Conservation (phyloP, 2,113 vertebrate species). For the Natator depressus region DNA sequence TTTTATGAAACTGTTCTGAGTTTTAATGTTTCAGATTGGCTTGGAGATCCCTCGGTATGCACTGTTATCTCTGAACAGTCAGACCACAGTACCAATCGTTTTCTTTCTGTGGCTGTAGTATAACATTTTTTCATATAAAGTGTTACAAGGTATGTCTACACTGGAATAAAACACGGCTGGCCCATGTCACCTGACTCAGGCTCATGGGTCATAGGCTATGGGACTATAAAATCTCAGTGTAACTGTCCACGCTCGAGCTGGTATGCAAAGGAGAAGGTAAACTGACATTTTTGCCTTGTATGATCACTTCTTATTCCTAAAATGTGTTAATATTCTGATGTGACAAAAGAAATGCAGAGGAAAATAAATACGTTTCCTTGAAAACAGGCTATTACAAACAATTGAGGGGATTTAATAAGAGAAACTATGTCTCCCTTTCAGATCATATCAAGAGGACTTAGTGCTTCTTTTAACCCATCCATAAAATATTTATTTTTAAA, state of each 20-base stretch:
- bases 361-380: fast-evolving
- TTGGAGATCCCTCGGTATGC: neutral
- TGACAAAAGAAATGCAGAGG: fast-evolving
- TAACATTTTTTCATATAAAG: neutral
- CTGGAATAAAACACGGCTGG: neutral
- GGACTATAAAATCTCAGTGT: neutral
- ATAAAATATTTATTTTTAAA: neutral
- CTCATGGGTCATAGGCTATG: neutral
- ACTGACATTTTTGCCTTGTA: neutral
- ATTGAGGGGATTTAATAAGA: neutral
- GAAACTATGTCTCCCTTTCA: neutral
- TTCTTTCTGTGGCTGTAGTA: neutral
- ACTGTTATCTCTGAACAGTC: neutral
- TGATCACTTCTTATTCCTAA: neutral
- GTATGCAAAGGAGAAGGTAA: neutral
- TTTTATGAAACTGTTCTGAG: neutral
- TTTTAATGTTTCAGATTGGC: neutral
- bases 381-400: fast-evolving
- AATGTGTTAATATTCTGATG: neutral
- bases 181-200: no score
- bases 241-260: neutral
- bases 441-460: neutral
- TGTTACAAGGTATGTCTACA: neutral
- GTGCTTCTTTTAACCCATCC: neutral
- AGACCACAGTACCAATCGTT: neutral